Conservation (phyloP, 2,888 invertebrate genomes). For the Pammene fasciana region DNA sequence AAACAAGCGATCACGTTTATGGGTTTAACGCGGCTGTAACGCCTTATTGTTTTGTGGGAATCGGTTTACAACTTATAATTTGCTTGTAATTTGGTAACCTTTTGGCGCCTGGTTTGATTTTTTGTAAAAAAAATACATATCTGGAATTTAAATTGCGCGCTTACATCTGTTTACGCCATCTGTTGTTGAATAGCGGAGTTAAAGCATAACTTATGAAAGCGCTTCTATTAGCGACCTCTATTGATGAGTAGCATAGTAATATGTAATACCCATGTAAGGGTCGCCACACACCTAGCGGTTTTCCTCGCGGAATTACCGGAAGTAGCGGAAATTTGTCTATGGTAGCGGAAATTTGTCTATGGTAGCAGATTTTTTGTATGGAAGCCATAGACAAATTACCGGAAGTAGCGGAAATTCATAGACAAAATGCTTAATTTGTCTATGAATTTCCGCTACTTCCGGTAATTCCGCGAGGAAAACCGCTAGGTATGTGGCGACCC, state of each 20-base stretch:
- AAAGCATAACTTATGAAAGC: not conserved
- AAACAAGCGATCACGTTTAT: constrained; percentile 37
- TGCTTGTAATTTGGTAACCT: constrained; percentile 27
- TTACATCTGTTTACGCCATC: constrained; percentile 15
- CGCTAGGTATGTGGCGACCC: too few relatives aligned
- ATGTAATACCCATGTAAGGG: too few relatives aligned
- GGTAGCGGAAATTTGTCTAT: too few relatives aligned
- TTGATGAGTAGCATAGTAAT: constrained; percentile 44
- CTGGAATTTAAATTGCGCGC: not conserved
- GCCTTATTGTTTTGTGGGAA: constrained; percentile 34
- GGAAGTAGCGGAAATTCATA: too few relatives aligned
- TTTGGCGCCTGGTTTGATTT: constrained; percentile 28
- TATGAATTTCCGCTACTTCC: too few relatives aligned
- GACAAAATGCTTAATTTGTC: too few relatives aligned
- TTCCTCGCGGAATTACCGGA: too few relatives aligned
- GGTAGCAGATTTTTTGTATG: too few relatives aligned
- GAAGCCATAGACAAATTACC: too few relatives aligned
- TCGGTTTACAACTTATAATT: constrained; percentile 33
- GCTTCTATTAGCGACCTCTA: constrained; percentile 46
- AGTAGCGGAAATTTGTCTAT: too few relatives aligned
- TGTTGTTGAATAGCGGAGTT: constrained; percentile 12
- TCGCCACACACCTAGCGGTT: too few relatives aligned
- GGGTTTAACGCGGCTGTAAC: constrained; percentile 31
- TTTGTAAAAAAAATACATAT: constrained; percentile 10
- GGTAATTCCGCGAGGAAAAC: too few relatives aligned